These are phyloP conservation scores for Felis chaus DNA, from an alignment of 2,113 vertebrate genomes.

Conservation along the genomic window DNA sequence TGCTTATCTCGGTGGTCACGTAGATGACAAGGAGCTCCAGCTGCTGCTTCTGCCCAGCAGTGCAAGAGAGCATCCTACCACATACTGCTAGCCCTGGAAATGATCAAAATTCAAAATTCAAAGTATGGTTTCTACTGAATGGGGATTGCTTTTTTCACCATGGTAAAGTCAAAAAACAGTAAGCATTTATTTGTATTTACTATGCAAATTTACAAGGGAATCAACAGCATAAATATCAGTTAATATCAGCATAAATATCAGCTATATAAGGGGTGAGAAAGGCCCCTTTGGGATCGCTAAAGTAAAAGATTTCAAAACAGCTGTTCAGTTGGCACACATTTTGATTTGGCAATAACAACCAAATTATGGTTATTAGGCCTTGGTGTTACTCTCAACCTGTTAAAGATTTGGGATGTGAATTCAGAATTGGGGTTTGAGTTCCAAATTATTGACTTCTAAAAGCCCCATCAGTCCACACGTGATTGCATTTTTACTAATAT, in stretches of 20 bases:
- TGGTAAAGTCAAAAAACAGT: no score
- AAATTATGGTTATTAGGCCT: not conserved
- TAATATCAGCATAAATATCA: not conserved
- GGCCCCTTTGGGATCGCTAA: not conserved
- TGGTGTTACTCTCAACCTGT: not conserved
- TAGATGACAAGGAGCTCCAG: no score
- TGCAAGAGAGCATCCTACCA: no score
- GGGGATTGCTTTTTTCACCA: no score
- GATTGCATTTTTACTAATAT: not conserved
- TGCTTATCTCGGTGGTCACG: no score
- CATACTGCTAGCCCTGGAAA: no score
- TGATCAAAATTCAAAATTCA: no score
- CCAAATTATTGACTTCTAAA: not conserved
- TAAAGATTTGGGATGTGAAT: not conserved
- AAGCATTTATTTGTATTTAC: not conserved
- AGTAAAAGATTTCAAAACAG: not conserved
- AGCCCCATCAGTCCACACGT: not conserved
- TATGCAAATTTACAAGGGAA: not conserved
- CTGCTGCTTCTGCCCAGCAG: no score
- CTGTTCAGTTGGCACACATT: not conserved
- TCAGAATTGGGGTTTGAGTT: not conserved
- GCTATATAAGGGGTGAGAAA: not conserved
- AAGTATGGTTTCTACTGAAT: no score
- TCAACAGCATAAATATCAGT: not conserved
- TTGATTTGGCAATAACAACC: not conserved